phyloP scores from a whole-genome alignment of 2,888 invertebrate species.

The Marronus borbonicus region DNA sequence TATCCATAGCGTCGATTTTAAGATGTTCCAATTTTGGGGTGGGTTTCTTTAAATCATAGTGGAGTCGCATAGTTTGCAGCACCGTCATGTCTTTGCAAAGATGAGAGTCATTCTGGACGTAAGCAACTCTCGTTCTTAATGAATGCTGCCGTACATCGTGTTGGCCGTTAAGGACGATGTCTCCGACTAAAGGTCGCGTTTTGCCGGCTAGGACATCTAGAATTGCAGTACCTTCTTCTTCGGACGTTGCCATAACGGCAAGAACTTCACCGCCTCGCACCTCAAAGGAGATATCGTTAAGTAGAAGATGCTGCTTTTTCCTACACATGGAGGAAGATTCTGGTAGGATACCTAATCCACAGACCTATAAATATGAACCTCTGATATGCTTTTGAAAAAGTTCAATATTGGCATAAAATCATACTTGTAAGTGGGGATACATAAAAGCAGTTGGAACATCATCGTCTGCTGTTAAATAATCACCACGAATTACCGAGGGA shows the following conservation, averaged over 20 bases:
- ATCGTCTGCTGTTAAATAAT: conserved; percentile 75
- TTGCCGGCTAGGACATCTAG: conserved; percentile 87
- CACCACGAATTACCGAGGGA: conserved; percentile 74
- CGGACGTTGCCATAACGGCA: conserved; percentile 91
- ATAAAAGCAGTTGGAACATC: conserved; percentile 71
- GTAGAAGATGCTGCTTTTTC: conserved; percentile 65
- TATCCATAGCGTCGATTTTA: conserved; percentile 83
- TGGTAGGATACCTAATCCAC: conserved; percentile 58
- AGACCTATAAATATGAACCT: conserved; percentile 53
- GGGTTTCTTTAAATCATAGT: conserved; percentile 82
- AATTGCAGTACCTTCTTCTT: conserved; percentile 89
- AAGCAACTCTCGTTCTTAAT: conserved; percentile 82
- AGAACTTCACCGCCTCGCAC: conserved; percentile 92
- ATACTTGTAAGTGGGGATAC: conserved; percentile 79
- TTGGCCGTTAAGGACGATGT: conserved; percentile 90
- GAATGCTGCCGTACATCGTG: conserved; percentile 79
- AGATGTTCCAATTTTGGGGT: conserved; percentile 75
- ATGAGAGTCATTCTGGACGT: conserved; percentile 82
- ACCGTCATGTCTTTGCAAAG: conserved; percentile 91
- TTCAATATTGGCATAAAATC: conserved; percentile 50
- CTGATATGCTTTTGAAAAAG: not conserved
- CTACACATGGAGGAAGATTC: conserved; percentile 55
- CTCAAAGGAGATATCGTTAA: conserved; percentile 86
- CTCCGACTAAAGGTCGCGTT: conserved; percentile 76
- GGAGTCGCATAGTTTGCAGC: conserved; percentile 90